Conservation (phyloP, 2,113 vertebrate species). For the Sinocyclocheilus anshuiensis region DNA sequence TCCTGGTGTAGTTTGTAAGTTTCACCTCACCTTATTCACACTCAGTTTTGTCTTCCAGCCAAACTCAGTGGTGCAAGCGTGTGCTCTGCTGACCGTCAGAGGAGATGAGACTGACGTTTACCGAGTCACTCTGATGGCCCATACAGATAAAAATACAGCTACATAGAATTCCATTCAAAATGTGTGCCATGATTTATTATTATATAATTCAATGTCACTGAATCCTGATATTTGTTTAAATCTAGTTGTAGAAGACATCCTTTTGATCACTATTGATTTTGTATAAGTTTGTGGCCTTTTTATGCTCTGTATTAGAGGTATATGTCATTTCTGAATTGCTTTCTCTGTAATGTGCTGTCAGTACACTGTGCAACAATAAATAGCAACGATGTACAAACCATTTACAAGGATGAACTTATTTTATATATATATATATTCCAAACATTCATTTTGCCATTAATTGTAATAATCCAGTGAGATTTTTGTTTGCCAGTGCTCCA, state of each 20-base stretch:
- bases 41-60: constrained; percentile 72
- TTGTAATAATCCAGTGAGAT: too few species aligned
- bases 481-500: too few species aligned
- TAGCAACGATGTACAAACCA: neutral
- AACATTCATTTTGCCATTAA: too few species aligned
- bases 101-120: constrained; percentile 79
- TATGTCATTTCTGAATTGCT: neutral
- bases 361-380: neutral
- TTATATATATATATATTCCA: too few species aligned
- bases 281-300: neutral
- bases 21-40: neutral
- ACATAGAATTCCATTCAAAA: neutral
- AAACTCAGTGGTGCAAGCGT: constrained; percentile 71
- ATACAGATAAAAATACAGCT: constrained; percentile 42
- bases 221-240: neutral
- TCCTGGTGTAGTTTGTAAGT: neutral
- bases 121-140: constrained; percentile 72
- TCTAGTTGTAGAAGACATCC: neutral
- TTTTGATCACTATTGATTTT: neutral
- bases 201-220: neutral
- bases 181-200: neutral
- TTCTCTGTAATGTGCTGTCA: neutral
- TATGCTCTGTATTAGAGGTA: neutral
- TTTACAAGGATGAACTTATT: neutral
- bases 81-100: constrained; percentile 78